A percentile compares a stretch with the other conserved stretches of the same genome.
phyloP scores from a whole-genome alignment of 2,888 invertebrate species.

The Ophraella communa region DNA sequence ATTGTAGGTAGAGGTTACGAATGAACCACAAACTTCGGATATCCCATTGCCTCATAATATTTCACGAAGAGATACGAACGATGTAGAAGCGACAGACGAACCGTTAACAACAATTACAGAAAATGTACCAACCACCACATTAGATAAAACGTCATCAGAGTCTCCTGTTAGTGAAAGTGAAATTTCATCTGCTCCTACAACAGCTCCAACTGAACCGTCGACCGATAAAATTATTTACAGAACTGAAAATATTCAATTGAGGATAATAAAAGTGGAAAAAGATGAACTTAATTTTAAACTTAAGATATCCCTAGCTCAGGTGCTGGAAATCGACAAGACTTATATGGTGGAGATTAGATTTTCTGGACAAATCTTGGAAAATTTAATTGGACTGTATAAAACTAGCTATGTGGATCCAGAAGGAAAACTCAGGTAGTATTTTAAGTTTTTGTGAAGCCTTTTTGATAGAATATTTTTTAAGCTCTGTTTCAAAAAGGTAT shows the following conservation, averaged over 20 bases:
- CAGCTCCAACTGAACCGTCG: slow-evolving; percentile 18
- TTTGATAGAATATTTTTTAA: no score
- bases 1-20: slow-evolving; percentile 23
- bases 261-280: slow-evolving; percentile 52
- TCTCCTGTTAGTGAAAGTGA: not conserved
- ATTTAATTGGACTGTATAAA: slow-evolving; percentile 72
- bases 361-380: slow-evolving; percentile 65
- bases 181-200: not conserved
- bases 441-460: no score
- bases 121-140: not conserved
- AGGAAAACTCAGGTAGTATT: slow-evolving; percentile 62
- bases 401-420: slow-evolving; percentile 65
- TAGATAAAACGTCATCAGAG: not conserved
- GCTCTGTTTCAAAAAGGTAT: no score
- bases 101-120: slow-evolving; percentile 7
- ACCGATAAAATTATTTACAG: slow-evolving; percentile 31
- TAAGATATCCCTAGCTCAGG: slow-evolving; percentile 55
- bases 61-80: slow-evolving; percentile 26
- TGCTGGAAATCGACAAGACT: slow-evolving; percentile 61
- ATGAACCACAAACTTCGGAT: slow-evolving; percentile 22
- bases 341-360: slow-evolving; percentile 66
- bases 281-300: slow-evolving; percentile 57
- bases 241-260: slow-evolving; percentile 32
- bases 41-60: slow-evolving; percentile 16
- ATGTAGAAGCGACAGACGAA: slow-evolving; percentile 18